Evolutionary conservation across 2,888 invertebrate species (phyloP).

Genomic region (Oconnorella tubifera): DNA sequence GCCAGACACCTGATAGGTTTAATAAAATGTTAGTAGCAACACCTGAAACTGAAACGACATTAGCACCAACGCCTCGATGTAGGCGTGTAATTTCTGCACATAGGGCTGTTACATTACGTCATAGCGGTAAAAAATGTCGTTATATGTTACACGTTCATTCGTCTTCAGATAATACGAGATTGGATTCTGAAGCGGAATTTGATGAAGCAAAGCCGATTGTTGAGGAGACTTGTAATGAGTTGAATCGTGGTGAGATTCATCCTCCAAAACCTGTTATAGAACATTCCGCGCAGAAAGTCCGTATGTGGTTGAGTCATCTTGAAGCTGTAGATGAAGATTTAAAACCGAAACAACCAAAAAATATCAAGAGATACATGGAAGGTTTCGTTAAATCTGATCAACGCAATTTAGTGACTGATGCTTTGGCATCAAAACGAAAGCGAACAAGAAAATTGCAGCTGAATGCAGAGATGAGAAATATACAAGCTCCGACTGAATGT

Average conservation of each 20-base stretch:
- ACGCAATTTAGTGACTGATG: no score
- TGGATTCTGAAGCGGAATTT: background rate
- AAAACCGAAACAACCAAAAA: background rate
- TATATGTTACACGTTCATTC: background rate
- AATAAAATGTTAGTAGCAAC: no score
- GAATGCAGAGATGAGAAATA: background rate
- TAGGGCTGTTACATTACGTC: background rate
- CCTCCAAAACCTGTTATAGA: background rate
- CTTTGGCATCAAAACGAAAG: background rate
- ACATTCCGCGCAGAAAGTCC: constrained; percentile 10
- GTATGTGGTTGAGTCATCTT: constrained; percentile 6
- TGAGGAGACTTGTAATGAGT: background rate
- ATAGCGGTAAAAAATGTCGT: background rate
- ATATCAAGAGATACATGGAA: no score
- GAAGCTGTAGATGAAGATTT: no score
- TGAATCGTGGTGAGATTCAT: background rate
- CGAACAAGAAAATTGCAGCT: background rate
- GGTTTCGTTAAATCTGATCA: no score
- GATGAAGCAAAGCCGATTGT: no score
- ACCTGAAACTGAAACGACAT: no score
- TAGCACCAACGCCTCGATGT: background rate
- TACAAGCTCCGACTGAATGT: background rate
- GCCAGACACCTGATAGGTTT: background rate
- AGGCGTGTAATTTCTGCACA: background rate
- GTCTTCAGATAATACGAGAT: background rate